phyloP scores from a whole-genome alignment of 1,140 invertebrate genomes.

The Cydia strobilella region DNA sequence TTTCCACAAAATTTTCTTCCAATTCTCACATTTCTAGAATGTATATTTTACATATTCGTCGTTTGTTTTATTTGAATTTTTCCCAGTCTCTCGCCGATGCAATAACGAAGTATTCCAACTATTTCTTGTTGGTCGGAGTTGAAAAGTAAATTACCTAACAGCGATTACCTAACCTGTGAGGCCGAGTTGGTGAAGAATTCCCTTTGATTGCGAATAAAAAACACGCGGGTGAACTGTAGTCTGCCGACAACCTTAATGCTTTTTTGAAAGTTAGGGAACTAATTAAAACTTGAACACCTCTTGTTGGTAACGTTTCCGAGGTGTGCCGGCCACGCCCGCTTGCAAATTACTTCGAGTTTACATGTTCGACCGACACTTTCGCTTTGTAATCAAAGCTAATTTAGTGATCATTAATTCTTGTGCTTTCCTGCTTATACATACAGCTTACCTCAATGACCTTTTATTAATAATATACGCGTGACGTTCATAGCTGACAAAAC shows the following conservation, averaged over 20 bases:
- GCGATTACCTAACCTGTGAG: slow-evolving; percentile 18
- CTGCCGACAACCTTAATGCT: slow-evolving; percentile 53
- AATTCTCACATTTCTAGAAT: slow-evolving; percentile 40
- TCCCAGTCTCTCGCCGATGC: slow-evolving; percentile 18
- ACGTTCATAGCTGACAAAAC: too few species aligned
- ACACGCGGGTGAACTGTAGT: slow-evolving; percentile 41
- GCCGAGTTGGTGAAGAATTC: slow-evolving; percentile 34
- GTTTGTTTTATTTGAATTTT: slow-evolving; percentile 25
- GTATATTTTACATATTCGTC: slow-evolving; percentile 38
- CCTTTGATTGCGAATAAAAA: slow-evolving; percentile 44
- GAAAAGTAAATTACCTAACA: slow-evolving; percentile 24
- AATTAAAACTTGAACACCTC: slow-evolving; percentile 69
- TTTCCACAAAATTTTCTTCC: slow-evolving; percentile 47
- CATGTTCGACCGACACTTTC: slow-evolving; percentile 41
- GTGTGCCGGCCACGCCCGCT: slow-evolving; percentile 39
- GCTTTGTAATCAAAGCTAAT: background rate
- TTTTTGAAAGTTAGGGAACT: slow-evolving; percentile 60
- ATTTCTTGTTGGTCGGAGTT: background rate
- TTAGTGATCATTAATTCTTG: background rate
- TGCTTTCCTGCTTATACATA: background rate
- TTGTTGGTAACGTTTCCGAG: slow-evolving; percentile 51
- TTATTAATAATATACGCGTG: too few species aligned
- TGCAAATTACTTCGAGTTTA: slow-evolving; percentile 57
- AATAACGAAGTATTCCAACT: background rate
- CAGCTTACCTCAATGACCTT: too few species aligned